Evolutionary conservation across 2,888 invertebrate species (phyloP).

Genomic region (Agonum fuliginosum): DNA sequence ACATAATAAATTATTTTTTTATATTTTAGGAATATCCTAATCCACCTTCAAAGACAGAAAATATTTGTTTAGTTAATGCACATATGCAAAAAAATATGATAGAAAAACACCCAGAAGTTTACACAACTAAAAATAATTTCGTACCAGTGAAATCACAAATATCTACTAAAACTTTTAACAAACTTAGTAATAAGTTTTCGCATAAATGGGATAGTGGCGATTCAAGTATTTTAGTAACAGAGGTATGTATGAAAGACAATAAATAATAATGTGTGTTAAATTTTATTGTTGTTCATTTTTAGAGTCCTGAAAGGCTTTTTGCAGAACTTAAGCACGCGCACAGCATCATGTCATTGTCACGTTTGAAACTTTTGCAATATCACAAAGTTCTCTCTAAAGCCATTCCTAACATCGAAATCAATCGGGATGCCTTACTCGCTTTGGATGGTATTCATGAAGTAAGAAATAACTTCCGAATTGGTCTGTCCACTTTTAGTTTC

Average conservation of each 20-base stretch:
- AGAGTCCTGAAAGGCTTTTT: conserved; percentile 72
- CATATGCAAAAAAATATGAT: conserved; percentile 60
- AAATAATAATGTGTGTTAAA: background rate
- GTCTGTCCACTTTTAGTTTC: too few species aligned
- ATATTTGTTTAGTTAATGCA: conserved; percentile 67
- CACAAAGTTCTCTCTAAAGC: conserved; percentile 70
- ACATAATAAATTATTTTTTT: background rate
- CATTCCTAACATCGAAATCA: conserved; percentile 66
- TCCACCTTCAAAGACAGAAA: conserved; percentile 69
- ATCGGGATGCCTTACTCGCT: conserved; percentile 70
- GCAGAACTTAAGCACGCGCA: conserved; percentile 73
- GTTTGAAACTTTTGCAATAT: conserved; percentile 72
- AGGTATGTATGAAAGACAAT: conserved; percentile 11
- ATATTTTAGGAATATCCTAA: conserved; percentile 61
- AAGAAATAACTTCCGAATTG: conserved; percentile 63
- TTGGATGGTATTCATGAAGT: conserved; percentile 74
- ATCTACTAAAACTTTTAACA: conserved; percentile 18
- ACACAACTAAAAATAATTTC: conserved; percentile 25
- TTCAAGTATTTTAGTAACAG: conserved; percentile 1
- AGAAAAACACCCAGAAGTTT: conserved; percentile 39
- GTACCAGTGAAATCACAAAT: conserved; percentile 5
- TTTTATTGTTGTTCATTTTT: conserved; percentile 27
- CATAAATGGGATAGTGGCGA: conserved; percentile 31
- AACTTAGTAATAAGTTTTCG: conserved; percentile 19
- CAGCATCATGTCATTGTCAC: conserved; percentile 72